These are phyloP conservation scores for Linnaemya vulpina DNA, from an alignment of 2,888 invertebrate genomes.

Conservation along the genomic window DNA sequence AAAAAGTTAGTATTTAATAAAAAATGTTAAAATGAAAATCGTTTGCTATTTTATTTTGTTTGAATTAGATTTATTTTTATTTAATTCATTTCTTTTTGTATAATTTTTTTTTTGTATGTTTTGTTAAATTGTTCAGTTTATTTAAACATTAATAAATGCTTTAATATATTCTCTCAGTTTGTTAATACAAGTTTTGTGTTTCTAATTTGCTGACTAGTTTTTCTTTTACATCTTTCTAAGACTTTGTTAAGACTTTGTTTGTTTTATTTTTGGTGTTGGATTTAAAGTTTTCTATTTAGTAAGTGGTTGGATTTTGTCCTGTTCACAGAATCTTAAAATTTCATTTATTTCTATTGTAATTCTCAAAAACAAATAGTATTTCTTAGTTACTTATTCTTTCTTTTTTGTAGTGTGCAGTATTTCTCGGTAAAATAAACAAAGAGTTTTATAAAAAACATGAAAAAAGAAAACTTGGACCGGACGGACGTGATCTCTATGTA, in stretches of 20 bases:
- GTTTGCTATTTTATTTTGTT: conserved; percentile 21
- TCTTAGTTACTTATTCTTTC: conserved; percentile 29
- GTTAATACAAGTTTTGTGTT: conserved; percentile 13
- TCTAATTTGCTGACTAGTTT: neutral
- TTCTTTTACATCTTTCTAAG: conserved; percentile 7
- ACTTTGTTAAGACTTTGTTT: conserved; percentile 2
- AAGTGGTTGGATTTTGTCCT: conserved; percentile 20
- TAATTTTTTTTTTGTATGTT: conserved; percentile 2
- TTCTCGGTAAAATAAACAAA: conserved; percentile 24
- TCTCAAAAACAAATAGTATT: conserved; percentile 8
- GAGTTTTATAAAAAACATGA: conserved; percentile 82
- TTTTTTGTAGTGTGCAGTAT: conserved; percentile 28
- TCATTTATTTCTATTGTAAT: conserved; percentile 16
- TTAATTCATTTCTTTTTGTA: conserved; percentile 28
- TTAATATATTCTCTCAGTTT: conserved; percentile 23
- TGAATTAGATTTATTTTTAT: conserved; percentile 26
- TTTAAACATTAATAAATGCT: conserved; percentile 66
- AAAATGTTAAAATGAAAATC: conserved; percentile 9
- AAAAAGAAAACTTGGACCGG: conserved; percentile 83
- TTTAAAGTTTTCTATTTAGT: conserved; percentile 16
- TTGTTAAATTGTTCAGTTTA: conserved; percentile 25
- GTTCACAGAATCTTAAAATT: conserved; percentile 25
- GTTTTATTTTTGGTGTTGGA: conserved; percentile 26
- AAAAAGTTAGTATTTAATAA: conserved; percentile 7
- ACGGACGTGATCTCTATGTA: conserved; percentile 82